Percentiles rank a stretch among this genome's conserved stretches.
phyloP scores from a whole-genome alignment of 64 coral and sea anemone species.

The Porites australiensis region DNA sequence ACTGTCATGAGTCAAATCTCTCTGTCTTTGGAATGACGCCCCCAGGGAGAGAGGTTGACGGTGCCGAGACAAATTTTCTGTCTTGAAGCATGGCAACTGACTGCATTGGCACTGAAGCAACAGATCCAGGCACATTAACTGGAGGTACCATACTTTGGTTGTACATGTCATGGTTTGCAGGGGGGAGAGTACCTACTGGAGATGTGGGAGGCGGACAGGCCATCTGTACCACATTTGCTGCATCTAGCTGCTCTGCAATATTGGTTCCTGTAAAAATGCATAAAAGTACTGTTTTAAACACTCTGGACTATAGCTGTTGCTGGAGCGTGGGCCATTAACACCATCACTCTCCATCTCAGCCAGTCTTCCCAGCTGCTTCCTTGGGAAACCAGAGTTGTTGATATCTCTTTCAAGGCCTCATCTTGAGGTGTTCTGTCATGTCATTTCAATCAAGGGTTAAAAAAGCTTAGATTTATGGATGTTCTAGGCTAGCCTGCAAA shows the following conservation, averaged over 20 bases:
- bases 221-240: constrained; percentile 59
- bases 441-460: no score
- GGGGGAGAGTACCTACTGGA: constrained; percentile 62
- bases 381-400: no score
- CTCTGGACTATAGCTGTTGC: no score
- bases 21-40: constrained; percentile 67
- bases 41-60: constrained; percentile 44
- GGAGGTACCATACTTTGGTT: constrained; percentile 9
- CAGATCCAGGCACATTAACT: neutral
- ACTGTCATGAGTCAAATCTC: constrained; percentile 76
- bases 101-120: neutral
- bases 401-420: no score
- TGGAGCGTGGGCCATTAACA: no score
- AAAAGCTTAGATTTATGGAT: no score
- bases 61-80: constrained; percentile 28
- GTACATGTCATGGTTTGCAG: constrained; percentile 45
- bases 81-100: constrained; percentile 38
- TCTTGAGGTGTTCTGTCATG: no score
- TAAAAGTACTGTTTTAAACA: neutral
- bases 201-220: constrained; percentile 23
- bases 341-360: no score
- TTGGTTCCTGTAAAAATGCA: constrained; percentile 77
- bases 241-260: constrained; percentile 90
- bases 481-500: no score
- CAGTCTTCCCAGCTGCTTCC: no score